Percentiles rank a stretch among this genome's conserved stretches.
phyloP scores from a whole-genome alignment of 2,888 invertebrate species.

The Criorhina ranunculi region DNA sequence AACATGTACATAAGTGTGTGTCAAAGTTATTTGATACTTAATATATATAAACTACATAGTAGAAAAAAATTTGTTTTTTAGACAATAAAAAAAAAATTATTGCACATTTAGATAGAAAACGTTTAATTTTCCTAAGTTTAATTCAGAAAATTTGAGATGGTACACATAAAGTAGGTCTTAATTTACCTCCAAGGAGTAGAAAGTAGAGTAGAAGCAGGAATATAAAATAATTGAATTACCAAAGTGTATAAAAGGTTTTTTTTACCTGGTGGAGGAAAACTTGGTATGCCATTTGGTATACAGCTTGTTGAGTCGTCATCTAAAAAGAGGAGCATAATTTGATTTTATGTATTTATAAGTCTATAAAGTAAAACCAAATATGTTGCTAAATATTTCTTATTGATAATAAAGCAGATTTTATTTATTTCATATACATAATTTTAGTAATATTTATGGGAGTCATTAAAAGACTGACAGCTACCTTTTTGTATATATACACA shows the following conservation, averaged over 20 bases:
- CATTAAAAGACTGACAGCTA: too few relatives aligned
- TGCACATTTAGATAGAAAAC: neutral
- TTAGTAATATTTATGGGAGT: too few relatives aligned
- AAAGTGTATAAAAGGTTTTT: slow-evolving; percentile 8
- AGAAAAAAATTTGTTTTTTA: neutral
- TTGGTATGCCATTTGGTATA: slow-evolving; percentile 81
- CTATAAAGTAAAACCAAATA: too few relatives aligned
- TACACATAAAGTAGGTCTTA: slow-evolving; percentile 18
- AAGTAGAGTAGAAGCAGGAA: slow-evolving; percentile 51
- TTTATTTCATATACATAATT: too few relatives aligned
- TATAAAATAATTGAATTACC: slow-evolving; percentile 29
- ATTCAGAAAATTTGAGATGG: neutral
- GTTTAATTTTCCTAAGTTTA: neutral
- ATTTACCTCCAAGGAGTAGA: slow-evolving; percentile 58
- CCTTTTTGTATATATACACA: too few relatives aligned
- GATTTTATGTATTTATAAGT: neutral
- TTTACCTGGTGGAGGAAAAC: slow-evolving; percentile 84
- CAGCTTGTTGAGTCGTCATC: slow-evolving; percentile 82
- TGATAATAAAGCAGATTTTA: too few relatives aligned
- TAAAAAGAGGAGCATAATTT: slow-evolving; percentile 57
- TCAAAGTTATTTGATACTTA: neutral
- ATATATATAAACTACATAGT: neutral
- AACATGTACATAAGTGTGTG: neutral
- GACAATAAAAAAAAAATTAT: neutral
- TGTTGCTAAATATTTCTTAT: too few relatives aligned